Evolutionary conservation across 1,140 invertebrate species (phyloP), one percentile per base, ranked within the genome.

Genomic region (Caenorhabditis tropicalis): DNA sequence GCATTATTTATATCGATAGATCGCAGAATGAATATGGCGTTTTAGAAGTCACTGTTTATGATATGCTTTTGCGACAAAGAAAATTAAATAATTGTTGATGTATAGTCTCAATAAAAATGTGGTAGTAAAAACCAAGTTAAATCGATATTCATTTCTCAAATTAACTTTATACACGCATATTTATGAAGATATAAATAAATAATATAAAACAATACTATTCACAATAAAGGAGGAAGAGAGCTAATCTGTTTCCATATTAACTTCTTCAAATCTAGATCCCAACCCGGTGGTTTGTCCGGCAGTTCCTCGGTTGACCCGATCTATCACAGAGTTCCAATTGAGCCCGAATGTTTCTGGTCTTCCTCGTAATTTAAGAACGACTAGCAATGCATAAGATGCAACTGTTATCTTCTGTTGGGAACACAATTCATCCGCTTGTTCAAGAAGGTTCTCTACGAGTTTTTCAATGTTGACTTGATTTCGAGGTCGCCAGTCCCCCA

Each of bases 321-420:
- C 65, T 46, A 74, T 39, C 33, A 74, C 36, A 74, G 33, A 46
- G 12, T 74, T 46, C 65, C 65, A 74, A 43, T 74, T 36, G 36
- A 74, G 29, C 16, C 36, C 65, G 36, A 74, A 74, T 12, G 3
- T 6, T 21, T 43, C 6, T 6, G 36, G n/a, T 46, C 36, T 74
- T 7, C 43, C 36, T 24, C 43, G 33, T 5, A 46, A 12, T 2
- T 36, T 33, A 74, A 74, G 65, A 10, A 74, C 65, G 2, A 82
- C 82, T 29, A 43, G 58, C 9, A 82, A 46, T 16, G 82, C 56
- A 29, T 82, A 33, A 48, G 82, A 39, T 4, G 82, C 82, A n/a
- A 82, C 82, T 6, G 82, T 65, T 27, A 29, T 70, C 36, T 46
- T 82, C 33, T 82, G 82, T 12, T 82, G 56, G 29, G 21, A 43